These are phyloP conservation scores for Podiceps cristatus DNA, from an alignment of 2,113 vertebrate species.

Conservation along the genomic window DNA sequence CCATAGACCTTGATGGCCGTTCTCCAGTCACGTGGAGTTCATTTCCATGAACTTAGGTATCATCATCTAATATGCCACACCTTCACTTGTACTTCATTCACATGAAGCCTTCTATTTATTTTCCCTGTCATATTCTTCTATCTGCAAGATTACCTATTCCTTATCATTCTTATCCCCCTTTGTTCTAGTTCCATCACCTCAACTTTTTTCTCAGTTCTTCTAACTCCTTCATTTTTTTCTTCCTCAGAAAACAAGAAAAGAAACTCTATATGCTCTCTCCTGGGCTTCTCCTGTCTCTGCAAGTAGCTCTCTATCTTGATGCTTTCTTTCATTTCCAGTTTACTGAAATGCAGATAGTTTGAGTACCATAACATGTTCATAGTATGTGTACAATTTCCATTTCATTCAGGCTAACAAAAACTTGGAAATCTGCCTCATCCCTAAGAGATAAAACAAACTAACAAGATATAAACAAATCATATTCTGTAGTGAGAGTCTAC, in stretches of 20 bases:
- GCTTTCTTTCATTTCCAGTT: not conserved
- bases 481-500: not conserved
- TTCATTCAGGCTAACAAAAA: not conserved
- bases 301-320: not conserved
- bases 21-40: not conserved
- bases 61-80: not conserved
- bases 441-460: not conserved
- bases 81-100: not conserved
- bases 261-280: not conserved
- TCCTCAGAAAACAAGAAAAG: not conserved
- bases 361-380: rapidly evolving
- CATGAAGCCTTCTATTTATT: not conserved
- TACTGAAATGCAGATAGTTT: not conserved
- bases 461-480: not conserved
- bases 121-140: not conserved
- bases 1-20: rapidly evolving
- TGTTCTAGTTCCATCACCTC: not conserved
- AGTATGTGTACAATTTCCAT: not conserved
- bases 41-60: not conserved
- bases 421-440: not conserved
- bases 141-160: not conserved
- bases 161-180: not conserved
- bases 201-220: not conserved
- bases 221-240: not conserved
- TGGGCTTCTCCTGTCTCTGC: not conserved